Percentiles rank a stretch among this genome's conserved stretches.
Conservation (phyloP, 2,888 invertebrate species). For the Drosophila parthenogenetica region DNA sequence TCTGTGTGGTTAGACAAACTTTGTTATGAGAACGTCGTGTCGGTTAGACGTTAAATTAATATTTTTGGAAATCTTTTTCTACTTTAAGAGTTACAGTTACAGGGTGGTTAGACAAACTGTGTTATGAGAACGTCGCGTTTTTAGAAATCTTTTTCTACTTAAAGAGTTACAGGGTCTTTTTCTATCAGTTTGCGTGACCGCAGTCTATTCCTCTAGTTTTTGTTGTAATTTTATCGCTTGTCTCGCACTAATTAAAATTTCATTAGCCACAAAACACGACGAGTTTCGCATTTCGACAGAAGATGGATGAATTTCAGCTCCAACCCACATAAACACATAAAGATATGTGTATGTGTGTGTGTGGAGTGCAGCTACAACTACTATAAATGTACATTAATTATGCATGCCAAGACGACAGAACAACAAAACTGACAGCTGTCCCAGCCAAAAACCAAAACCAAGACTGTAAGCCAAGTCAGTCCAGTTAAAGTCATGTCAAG, state of each 20-base stretch:
- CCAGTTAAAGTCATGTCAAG: constrained; percentile 16
- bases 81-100: too few relatives aligned
- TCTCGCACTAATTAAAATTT: constrained; percentile 78
- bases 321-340: too few relatives aligned
- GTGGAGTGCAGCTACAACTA: constrained; percentile 18
- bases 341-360: constrained; percentile 8
- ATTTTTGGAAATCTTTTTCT: too few relatives aligned
- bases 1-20: too few relatives aligned
- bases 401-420: constrained; percentile 38
- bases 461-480: constrained; percentile 7
- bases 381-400: constrained; percentile 47
- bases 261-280: constrained; percentile 54
- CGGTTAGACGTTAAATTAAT: too few relatives aligned
- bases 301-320: not conserved
- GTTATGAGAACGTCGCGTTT: too few relatives aligned
- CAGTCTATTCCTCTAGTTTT: not conserved
- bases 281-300: constrained; percentile 2
- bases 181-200: too few relatives aligned
- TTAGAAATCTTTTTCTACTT: too few relatives aligned
- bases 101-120: too few relatives aligned
- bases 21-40: too few relatives aligned
- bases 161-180: too few relatives aligned
- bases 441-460: constrained; percentile 27
- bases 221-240: constrained; percentile 66
- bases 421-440: constrained; percentile 63